These are phyloP conservation scores for Coleophora flavipennella DNA, from an alignment of 2,888 invertebrate genomes.

Conservation along the genomic window DNA sequence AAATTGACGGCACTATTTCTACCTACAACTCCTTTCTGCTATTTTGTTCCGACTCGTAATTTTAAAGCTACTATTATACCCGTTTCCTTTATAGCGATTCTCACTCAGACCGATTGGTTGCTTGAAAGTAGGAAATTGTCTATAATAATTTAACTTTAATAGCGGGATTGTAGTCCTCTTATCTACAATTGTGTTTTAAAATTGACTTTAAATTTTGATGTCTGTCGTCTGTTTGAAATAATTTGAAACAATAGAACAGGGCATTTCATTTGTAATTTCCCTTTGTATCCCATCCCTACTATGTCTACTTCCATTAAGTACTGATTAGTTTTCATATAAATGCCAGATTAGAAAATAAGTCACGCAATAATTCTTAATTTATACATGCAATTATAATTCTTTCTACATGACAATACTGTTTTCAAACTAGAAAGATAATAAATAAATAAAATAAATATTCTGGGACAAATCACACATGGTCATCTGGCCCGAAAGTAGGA, in stretches of 20 bases:
- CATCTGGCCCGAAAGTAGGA: too few relatives aligned
- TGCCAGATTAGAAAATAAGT: too few relatives aligned
- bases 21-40: too few relatives aligned
- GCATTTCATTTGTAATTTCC: background rate
- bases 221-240: conserved; percentile 19
- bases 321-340: too few relatives aligned
- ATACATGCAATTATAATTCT: too few relatives aligned
- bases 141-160: conserved; percentile 53
- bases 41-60: conserved; percentile 36
- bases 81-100: conserved; percentile 54
- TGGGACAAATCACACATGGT: too few relatives aligned
- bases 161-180: conserved; percentile 40
- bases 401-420: too few relatives aligned
- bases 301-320: too few relatives aligned
- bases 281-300: background rate
- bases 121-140: conserved; percentile 51
- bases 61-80: conserved; percentile 38
- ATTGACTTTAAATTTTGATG: conserved; percentile 43
- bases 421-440: too few relatives aligned
- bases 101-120: conserved; percentile 60
- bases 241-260: background rate
- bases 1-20: too few relatives aligned
- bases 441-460: too few relatives aligned
- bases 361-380: too few relatives aligned
- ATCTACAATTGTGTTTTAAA: conserved; percentile 33